A percentile compares a stretch with the other conserved stretches of the same genome.
Evolutionary conservation across 1,140 invertebrate genomes (phyloP).

Genomic region (Trissolcus basalis): DNA sequence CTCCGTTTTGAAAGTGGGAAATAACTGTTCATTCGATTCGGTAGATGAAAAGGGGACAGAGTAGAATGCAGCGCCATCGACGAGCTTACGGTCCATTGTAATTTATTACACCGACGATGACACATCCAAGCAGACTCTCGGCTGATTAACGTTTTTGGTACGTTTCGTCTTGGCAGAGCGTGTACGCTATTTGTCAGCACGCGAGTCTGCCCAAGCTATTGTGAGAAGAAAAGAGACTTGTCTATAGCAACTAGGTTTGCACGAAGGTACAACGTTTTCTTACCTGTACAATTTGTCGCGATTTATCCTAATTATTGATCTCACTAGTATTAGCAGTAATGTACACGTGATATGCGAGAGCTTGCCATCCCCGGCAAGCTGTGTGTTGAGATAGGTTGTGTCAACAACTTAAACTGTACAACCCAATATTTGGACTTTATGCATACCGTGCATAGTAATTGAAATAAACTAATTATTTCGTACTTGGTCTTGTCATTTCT

Average conservation of each 20-base stretch:
- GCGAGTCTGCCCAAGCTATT: no score
- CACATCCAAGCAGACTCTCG: no score
- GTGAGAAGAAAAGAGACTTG: slow-evolving; percentile 54
- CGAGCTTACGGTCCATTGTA: no score
- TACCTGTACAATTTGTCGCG: slow-evolving; percentile 37
- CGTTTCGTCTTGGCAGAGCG: no score
- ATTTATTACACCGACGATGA: no score
- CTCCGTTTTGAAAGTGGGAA: no score
- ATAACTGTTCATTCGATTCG: no score
- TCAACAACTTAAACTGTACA: slow-evolving; percentile 33
- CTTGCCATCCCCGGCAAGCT: slow-evolving; percentile 27
- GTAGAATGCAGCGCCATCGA: no score
- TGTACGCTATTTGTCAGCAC: no score
- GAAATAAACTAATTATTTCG: slow-evolving; percentile 37
- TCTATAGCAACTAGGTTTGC: slow-evolving; percentile 49
- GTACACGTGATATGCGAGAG: slow-evolving; percentile 29
- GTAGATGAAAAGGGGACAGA: no score
- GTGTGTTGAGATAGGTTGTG: slow-evolving; percentile 34
- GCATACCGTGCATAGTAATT: slow-evolving; percentile 36
- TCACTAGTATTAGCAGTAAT: slow-evolving; percentile 53
- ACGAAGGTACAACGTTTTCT: slow-evolving; percentile 34
- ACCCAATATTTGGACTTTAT: slow-evolving; percentile 54
- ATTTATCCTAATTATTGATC: slow-evolving; percentile 53
- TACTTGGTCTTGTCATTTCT: slow-evolving; percentile 5
- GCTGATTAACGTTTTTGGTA: no score